phyloP scores from a whole-genome alignment of 2,113 vertebrate species.

The Cygnus buccinator region DNA sequence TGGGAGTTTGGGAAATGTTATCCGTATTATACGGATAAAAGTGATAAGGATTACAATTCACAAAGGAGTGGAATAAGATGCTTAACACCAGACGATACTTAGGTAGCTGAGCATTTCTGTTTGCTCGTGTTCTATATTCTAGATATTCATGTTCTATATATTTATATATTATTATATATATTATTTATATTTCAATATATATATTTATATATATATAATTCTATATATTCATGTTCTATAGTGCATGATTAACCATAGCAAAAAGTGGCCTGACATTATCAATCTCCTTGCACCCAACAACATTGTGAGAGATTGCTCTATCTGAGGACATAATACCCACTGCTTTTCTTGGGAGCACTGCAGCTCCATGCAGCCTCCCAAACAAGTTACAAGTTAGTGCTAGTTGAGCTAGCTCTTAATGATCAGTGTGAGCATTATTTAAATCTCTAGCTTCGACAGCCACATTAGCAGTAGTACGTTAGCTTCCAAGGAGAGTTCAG shows the following conservation, averaged over 20 bases:
- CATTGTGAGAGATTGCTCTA: background rate
- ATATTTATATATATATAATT: too few relatives aligned
- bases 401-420: background rate
- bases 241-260: too few relatives aligned
- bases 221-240: too few relatives aligned
- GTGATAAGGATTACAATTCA: background rate
- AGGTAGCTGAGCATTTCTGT: background rate
- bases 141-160: too few relatives aligned
- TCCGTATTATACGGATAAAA: background rate
- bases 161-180: too few relatives aligned
- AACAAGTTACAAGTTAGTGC: background rate
- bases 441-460: background rate
- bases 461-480: background rate
- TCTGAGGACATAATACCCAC: background rate
- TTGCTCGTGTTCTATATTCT: too few relatives aligned
- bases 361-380: background rate
- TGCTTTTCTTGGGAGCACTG: background rate
- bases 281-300: background rate
- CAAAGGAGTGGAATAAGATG: background rate
- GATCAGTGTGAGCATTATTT: rapidly evolving
- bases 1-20: background rate
- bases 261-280: background rate
- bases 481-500: background rate
- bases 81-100: background rate
- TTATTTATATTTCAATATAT: too few relatives aligned